Evolutionary conservation across 2,797 vertebrate genomes (phyloP), one percentile per base, ranked within the genome.

Genomic region (Thunnus albacares): DNA sequence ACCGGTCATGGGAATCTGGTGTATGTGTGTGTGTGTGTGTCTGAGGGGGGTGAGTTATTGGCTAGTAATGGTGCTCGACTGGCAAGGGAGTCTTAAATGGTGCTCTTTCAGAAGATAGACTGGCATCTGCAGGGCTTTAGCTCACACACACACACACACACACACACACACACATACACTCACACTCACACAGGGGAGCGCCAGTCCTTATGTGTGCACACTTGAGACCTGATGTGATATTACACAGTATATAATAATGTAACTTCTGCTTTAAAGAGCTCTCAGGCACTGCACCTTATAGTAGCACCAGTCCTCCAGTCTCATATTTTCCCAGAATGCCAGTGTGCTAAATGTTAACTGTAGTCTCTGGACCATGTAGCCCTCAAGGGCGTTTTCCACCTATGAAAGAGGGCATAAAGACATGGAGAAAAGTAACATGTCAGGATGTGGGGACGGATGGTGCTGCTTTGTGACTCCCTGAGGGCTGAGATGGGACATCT

Each of bases 41-140:
- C 76, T 47, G 79, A 56, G 58, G 59, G 55, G 52, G 68, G n/a
- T 92, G 91, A 93, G 88, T 95, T 94, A 95, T 91, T 11, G 38
- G 38, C 38, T 38, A 83, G 92, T 92, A 90, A 92, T 87, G 85
- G 87, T 91, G 78, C 87, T 87, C 66, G 41, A 91, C 81, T 81
- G 89, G 82, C 76, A 69, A 82, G 92, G 86, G 90, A 88, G 82
- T 92, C 90, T 93, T 94, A 93, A 94, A 91, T 89, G 81, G 82
- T 69, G 79, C 86, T 92, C 92, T 93, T 94, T 92, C 84, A 89
- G 83, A 93, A 95, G 93, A 95, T 82, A 77, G 90, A 95, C 87
- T 85, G 90, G 87, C 90, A 90, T 92, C 88, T 90, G 89, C 88
- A 89, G 85, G 85, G 84, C 71, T 81, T 84, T 88, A 53, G 77